Percentiles rank a stretch among this genome's conserved stretches.
Conservation (phyloP, 2,888 invertebrate species). For the Chrysolina oricalcia region DNA sequence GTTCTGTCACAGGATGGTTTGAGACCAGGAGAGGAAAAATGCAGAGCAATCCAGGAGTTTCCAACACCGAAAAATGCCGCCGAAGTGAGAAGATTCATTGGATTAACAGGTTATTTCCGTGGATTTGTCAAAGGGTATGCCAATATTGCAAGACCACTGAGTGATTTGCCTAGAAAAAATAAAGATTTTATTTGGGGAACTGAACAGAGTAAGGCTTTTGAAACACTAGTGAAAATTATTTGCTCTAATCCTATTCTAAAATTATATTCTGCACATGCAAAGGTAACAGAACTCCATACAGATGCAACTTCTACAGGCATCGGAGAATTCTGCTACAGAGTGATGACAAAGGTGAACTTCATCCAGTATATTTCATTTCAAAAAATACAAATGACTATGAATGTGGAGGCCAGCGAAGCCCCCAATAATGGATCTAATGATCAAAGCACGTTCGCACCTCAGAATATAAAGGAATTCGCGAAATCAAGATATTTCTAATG, state of each 20-base stretch:
- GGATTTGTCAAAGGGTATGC: slow-evolving; percentile 45
- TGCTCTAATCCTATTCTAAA: slow-evolving; percentile 41
- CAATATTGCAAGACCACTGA: slow-evolving; percentile 3
- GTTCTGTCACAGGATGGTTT: slow-evolving; percentile 34
- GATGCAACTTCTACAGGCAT: no score
- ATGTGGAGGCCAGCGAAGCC: no score
- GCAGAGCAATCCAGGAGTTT: slow-evolving; percentile 41
- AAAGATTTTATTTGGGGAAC: slow-evolving; percentile 25
- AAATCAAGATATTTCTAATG: no score
- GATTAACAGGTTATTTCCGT: slow-evolving; percentile 15
- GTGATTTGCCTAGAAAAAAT: slow-evolving; percentile 42
- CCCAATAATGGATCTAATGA: no score
- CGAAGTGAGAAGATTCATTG: slow-evolving; percentile 49
- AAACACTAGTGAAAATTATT: no score
- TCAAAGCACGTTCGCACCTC: no score
- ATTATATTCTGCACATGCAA: slow-evolving; percentile 43
- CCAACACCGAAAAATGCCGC: slow-evolving; percentile 36
- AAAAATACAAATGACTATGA: no score
- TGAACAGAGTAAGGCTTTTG: no score
- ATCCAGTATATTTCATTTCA: slow-evolving; percentile 56
- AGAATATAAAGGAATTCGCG: no score
- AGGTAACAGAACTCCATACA: slow-evolving; percentile 45
- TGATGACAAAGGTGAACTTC: no score
- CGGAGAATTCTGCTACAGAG: no score
- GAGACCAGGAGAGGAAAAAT: slow-evolving; percentile 39